Conservation (phyloP, 2,797 vertebrate genomes). For the Martes flavigula region DNA sequence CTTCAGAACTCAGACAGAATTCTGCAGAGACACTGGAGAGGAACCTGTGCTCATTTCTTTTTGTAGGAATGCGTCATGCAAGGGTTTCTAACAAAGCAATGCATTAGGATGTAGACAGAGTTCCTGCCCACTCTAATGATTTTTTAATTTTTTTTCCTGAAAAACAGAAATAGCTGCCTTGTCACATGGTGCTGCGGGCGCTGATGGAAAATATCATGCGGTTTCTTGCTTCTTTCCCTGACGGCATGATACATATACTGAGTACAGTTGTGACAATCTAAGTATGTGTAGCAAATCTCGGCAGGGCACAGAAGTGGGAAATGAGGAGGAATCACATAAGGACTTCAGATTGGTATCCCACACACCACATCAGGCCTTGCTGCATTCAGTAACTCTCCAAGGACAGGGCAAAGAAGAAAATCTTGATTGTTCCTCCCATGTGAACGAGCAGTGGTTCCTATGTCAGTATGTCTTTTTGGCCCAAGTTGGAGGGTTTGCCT, state of each 20-base stretch:
- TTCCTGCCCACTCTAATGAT: not conserved
- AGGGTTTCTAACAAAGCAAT: constrained; percentile 38
- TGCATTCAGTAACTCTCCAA: not conserved
- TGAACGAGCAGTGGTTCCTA: not conserved
- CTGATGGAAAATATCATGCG: constrained; percentile 53
- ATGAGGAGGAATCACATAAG: not conserved
- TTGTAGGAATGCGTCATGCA: not conserved
- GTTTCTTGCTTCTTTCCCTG: constrained; percentile 38
- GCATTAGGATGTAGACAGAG: not conserved
- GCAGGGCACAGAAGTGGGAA: not conserved
- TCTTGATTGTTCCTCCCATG: not conserved
- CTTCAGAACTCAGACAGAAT: constrained; percentile 13
- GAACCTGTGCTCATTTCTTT: constrained; percentile 18
- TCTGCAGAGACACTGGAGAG: not conserved
- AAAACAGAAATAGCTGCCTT: constrained; percentile 54
- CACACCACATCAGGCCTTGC: not conserved
- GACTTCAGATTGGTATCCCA: constrained; percentile 37
- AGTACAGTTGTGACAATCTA: constrained; percentile 10
- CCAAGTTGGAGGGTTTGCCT: not conserved
- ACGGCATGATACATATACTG: not conserved
- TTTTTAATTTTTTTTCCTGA: not conserved
- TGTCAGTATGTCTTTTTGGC: not conserved
- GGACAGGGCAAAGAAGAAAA: not conserved
- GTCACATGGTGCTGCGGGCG: not conserved
- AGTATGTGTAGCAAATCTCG: constrained; percentile 47